phyloP scores from a whole-genome alignment of 2,113 vertebrate species.

The Nannobrachium achirus region DNA sequence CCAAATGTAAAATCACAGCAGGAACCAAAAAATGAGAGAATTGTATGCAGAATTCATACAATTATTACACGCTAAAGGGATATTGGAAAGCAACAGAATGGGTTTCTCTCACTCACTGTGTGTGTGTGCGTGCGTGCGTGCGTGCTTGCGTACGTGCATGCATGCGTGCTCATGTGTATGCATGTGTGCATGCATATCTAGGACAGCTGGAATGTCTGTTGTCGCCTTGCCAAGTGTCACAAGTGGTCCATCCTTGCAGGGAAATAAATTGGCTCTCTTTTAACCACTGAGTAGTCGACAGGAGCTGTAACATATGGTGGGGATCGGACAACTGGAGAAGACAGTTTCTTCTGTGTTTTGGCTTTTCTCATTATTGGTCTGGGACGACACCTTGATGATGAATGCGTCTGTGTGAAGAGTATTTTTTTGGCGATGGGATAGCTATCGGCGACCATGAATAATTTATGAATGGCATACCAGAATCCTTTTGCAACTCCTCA shows the following conservation, averaged over 20 bases:
- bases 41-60: conserved; percentile 42
- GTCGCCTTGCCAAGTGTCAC: conserved; percentile 73
- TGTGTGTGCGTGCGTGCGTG: neutral
- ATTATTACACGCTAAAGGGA: conserved; percentile 12
- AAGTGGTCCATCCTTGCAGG: conserved; percentile 66
- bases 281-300: conserved; percentile 57
- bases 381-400: conserved; percentile 65
- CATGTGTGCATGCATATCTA: neutral
- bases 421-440: conserved; percentile 39
- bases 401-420: conserved; percentile 53
- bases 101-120: conserved; percentile 4
- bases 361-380: conserved; percentile 66
- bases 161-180: neutral
- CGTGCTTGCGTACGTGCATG: conserved; percentile 6
- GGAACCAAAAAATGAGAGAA: conserved; percentile 18
- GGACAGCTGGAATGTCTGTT: conserved; percentile 67
- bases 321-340: conserved; percentile 57
- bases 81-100: conserved; percentile 17
- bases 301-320: conserved; percentile 63
- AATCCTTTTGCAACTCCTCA: conserved; percentile 41
- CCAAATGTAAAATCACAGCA: conserved; percentile 40
- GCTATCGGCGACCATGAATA: conserved; percentile 50
- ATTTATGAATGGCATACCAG: conserved; percentile 42
- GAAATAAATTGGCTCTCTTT: conserved; percentile 75
- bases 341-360: conserved; percentile 57